Evolutionary conservation across 2,888 invertebrate species (phyloP).

Genomic region (Macropis europaea): DNA sequence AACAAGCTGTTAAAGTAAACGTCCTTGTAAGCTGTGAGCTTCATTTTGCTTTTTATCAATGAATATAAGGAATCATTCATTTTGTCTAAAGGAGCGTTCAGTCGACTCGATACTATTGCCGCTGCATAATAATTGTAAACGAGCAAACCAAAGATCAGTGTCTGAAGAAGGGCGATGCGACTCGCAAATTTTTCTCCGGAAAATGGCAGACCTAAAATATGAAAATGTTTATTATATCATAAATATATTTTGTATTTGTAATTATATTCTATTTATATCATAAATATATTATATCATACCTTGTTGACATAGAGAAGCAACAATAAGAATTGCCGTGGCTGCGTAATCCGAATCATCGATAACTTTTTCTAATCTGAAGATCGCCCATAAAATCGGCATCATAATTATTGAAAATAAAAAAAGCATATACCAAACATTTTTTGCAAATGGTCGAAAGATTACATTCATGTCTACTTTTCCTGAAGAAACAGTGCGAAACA

Average conservation of each 20-base stretch:
- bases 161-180: constrained; percentile 68
- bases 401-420: constrained; percentile 45
- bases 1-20: constrained; percentile 61
- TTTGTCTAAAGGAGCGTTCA: constrained; percentile 70
- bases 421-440: constrained; percentile 61
- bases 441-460: constrained; percentile 63
- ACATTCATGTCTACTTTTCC: constrained; percentile 55
- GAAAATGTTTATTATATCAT: background rate
- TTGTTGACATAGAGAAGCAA: constrained; percentile 68
- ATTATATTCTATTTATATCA: too few species aligned
- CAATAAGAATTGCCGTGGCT: constrained; percentile 49
- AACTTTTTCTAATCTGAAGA: constrained; percentile 54
- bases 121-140: constrained; percentile 74
- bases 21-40: constrained; percentile 60
- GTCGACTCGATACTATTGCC: constrained; percentile 71
- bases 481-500: constrained; percentile 65
- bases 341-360: constrained; percentile 27
- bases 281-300: constrained; percentile 40
- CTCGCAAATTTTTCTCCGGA: constrained; percentile 61
- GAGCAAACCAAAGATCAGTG: constrained; percentile 68
- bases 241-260: background rate
- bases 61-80: constrained; percentile 74
- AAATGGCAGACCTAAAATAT: constrained; percentile 63
- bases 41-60: constrained; percentile 59
- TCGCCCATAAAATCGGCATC: constrained; percentile 45